A percentile compares a stretch with the other conserved stretches of the same genome.
Conservation (phyloP, 1,140 invertebrate genomes). For the Limonius californicus region DNA sequence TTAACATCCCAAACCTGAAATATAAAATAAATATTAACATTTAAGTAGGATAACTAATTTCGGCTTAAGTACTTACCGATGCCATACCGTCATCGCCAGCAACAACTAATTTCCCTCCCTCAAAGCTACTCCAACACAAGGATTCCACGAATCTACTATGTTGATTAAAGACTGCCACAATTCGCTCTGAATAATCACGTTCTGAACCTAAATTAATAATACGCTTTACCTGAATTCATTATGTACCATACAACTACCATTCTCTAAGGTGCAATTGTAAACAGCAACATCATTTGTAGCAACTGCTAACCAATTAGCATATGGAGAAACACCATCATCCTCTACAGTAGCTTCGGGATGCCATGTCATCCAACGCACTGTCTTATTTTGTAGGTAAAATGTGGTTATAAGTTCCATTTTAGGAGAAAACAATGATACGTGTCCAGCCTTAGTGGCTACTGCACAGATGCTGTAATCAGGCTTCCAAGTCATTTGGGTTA, state of each 20-base stretch:
- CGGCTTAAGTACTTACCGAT: slow-evolving; percentile 63
- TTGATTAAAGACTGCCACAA: slow-evolving; percentile 44
- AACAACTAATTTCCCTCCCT: slow-evolving; percentile 61
- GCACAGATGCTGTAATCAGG: slow-evolving; percentile 56
- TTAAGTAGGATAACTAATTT: too few species aligned
- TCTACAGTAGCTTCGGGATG: slow-evolving; percentile 63
- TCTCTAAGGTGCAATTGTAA: slow-evolving; percentile 46
- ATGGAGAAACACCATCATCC: slow-evolving; percentile 53
- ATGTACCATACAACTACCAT: too few species aligned
- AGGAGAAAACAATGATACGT: slow-evolving; percentile 20
- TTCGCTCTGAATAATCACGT: too few species aligned
- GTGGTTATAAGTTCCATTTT: slow-evolving; percentile 37
- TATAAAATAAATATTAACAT: too few species aligned
- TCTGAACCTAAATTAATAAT: too few species aligned
- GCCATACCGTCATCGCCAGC: slow-evolving; percentile 65
- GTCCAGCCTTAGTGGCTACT: slow-evolving; percentile 59
- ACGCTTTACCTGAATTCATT: too few species aligned
- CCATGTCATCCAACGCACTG: slow-evolving; percentile 63
- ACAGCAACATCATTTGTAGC: slow-evolving; percentile 58
- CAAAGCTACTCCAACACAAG: slow-evolving; percentile 70
- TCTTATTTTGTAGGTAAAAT: slow-evolving; percentile 51
- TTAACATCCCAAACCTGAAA: slow-evolving; percentile 66
- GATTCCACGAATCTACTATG: slow-evolving; percentile 58
- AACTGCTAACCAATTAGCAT: slow-evolving; percentile 57
- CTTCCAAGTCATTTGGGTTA: slow-evolving; percentile 60